Evolutionary conservation across 2,888 invertebrate genomes (phyloP).

Genomic region (Latheticus oryzae): DNA sequence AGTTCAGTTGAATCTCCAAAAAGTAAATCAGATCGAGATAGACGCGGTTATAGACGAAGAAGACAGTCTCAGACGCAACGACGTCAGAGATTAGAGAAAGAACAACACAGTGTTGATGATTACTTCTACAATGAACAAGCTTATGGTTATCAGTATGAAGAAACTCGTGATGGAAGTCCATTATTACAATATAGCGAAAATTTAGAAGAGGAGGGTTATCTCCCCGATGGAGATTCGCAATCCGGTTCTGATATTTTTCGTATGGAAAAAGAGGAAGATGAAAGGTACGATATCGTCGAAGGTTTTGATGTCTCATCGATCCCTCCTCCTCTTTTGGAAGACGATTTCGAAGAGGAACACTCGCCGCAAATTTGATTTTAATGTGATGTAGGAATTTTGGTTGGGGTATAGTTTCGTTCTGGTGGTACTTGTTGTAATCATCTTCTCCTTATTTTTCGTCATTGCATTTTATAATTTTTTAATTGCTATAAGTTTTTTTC

Average conservation of each 20-base stretch:
- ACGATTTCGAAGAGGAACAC: conserved; percentile 75
- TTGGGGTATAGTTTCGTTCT: conserved; percentile 46
- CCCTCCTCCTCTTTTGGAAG: conserved; percentile 81
- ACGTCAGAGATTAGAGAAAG: conserved; percentile 70
- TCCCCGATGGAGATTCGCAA: conserved; percentile 72
- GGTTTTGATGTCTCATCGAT: conserved; percentile 80
- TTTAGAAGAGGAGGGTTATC: conserved; percentile 71
- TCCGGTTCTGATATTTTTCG: conserved; percentile 66
- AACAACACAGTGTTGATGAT: conserved; percentile 61
- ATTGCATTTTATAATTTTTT: conserved; percentile 48
- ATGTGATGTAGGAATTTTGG: conserved; percentile 50
- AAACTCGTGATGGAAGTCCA: conserved; percentile 52
- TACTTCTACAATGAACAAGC: conserved; percentile 56
- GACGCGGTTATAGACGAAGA: conserved; percentile 76
- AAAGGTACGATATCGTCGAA: conserved; percentile 78
- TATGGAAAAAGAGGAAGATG: conserved; percentile 65
- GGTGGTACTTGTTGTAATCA: conserved; percentile 47
- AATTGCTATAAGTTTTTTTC: conserved; percentile 47
- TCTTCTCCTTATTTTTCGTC: conserved; percentile 43
- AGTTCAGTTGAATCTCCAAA: conserved; percentile 79
- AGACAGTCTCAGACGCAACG: conserved; percentile 71
- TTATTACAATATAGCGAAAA: conserved; percentile 55
- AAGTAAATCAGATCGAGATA: conserved; percentile 66
- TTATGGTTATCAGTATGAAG: conserved; percentile 61
- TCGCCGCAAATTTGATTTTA: conserved; percentile 64